These are phyloP conservation scores for Cynocephalus volans DNA, from an alignment of 2,113 vertebrate species.

Conservation along the genomic window DNA sequence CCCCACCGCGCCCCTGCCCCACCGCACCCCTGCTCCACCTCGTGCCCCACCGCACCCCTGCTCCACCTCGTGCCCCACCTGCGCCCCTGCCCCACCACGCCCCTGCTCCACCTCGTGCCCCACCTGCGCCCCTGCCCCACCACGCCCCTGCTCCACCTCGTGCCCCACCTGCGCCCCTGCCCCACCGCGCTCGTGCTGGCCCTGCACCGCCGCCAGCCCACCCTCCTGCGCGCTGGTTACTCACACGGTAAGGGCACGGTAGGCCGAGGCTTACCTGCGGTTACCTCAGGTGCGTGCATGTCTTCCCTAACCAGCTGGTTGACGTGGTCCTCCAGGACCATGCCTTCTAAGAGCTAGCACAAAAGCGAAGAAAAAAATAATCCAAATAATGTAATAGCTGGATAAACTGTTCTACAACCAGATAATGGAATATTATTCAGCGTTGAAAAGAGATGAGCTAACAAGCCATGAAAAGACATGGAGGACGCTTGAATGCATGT, in stretches of 20 bases:
- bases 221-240: no score
- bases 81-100: neutral
- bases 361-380: neutral
- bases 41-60: no score
- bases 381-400: neutral
- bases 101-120: neutral
- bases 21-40: no score
- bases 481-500: neutral
- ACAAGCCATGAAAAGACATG: neutral
- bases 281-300: no score
- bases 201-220: no score
- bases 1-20: no score
- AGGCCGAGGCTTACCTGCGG: neutral
- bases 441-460: neutral
- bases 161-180: no score
- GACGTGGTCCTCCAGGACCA: neutral
- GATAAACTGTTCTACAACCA: neutral
- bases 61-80: no score
- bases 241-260: rapidly evolving
- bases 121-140: no score
- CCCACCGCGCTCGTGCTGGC: no score
- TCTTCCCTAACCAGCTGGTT: neutral
- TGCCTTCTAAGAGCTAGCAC: neutral
- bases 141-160: no score
- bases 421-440: neutral